These are phyloP conservation scores for Noctilio leporinus DNA, from an alignment of 2,113 vertebrate species.

Conservation along the genomic window DNA sequence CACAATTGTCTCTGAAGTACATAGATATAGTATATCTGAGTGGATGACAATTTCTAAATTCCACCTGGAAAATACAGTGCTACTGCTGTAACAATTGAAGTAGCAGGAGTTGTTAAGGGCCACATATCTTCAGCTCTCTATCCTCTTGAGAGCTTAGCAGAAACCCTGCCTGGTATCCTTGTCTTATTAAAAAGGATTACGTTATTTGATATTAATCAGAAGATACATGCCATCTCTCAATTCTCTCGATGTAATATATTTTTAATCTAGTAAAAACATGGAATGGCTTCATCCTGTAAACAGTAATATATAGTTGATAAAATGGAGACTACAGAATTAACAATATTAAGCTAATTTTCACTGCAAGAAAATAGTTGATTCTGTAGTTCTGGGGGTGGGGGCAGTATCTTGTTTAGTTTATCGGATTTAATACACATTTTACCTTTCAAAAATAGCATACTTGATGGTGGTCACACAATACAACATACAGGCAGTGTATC, in stretches of 20 bases:
- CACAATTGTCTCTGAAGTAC: slow-evolving; percentile 7
- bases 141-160: background rate
- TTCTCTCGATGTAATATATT: background rate
- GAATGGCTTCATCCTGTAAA: background rate
- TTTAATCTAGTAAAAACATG: background rate
- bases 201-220: background rate
- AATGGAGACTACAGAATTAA: background rate
- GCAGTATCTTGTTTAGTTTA: background rate
- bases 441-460: background rate
- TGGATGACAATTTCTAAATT: slow-evolving; percentile 26
- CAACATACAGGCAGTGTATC: background rate
- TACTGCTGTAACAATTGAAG: background rate
- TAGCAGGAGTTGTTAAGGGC: background rate
- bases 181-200: background rate
- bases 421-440: background rate
- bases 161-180: background rate
- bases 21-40: background rate
- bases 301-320: background rate
- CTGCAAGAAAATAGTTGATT: background rate
- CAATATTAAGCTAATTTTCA: background rate
- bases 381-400: background rate
- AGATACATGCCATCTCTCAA: background rate
- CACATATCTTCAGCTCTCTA: background rate
- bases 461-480: background rate
- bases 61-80: background rate